Conservation (phyloP, 2,888 invertebrate species). For the Sisyra nigra region DNA sequence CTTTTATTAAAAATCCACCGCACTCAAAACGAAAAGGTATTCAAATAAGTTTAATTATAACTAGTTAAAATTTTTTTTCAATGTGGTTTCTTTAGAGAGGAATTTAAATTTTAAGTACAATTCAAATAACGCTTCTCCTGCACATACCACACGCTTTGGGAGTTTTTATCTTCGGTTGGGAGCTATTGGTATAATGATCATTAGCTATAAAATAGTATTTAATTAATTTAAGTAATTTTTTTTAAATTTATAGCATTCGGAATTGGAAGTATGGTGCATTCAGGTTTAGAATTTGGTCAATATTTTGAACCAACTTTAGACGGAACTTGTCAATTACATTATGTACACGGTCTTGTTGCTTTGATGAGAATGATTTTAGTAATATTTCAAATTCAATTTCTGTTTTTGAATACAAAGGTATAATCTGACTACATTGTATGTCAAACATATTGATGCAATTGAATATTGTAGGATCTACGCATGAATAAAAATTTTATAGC, state of each 20-base stretch:
- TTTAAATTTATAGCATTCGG: slow-evolving; percentile 21
- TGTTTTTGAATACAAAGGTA: slow-evolving; percentile 77
- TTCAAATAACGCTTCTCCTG: background rate
- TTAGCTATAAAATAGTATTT: too few relatives aligned
- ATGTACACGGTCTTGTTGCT: slow-evolving; percentile 54
- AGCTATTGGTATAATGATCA: slow-evolving; percentile 60
- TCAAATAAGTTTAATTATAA: background rate
- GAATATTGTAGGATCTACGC: slow-evolving; percentile 38
- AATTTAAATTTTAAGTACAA: background rate
- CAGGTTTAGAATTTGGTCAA: slow-evolving; percentile 52
- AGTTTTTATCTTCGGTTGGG: slow-evolving; percentile 78
- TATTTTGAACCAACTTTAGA: slow-evolving; percentile 40
- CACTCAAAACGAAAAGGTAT: background rate
- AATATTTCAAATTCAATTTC: slow-evolving; percentile 83
- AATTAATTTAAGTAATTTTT: too few relatives aligned
- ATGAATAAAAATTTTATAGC: slow-evolving; percentile 50
- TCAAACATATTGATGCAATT: too few relatives aligned
- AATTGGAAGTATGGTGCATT: slow-evolving; percentile 54
- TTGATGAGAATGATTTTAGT: slow-evolving; percentile 69
- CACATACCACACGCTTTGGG: slow-evolving; percentile 42
- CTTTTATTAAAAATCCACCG: too few relatives aligned
- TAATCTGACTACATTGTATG: background rate
- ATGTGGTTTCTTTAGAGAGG: too few relatives aligned
- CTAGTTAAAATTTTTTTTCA: background rate
- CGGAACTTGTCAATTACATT: slow-evolving; percentile 20